Conservation (phyloP, 2,797 vertebrate genomes). For the Poeciliopsis gracilis region DNA sequence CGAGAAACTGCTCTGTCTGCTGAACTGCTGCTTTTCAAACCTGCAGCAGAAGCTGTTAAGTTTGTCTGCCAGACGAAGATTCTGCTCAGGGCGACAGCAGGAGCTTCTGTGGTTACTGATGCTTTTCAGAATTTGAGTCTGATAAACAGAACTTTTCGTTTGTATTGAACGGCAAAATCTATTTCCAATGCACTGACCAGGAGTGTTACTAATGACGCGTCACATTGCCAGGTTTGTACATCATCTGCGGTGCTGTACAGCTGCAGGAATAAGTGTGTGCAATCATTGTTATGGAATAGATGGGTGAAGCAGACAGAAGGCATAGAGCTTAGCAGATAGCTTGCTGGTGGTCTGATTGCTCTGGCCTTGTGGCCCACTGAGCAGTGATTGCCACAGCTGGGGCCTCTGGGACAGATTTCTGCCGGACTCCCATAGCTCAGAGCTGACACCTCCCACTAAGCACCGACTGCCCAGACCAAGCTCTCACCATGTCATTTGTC, state of each 20-base stretch:
- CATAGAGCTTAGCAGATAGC: constrained; percentile 80
- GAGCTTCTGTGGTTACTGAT: not conserved
- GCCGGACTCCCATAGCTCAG: constrained; percentile 73
- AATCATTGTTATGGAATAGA: constrained; percentile 54
- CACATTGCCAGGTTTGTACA: constrained; percentile 46
- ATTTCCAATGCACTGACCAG: constrained; percentile 19
- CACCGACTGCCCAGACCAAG: constrained; percentile 71
- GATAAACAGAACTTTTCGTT: not conserved
- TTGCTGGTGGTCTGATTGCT: constrained; percentile 79
- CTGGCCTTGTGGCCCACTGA: constrained; percentile 75
- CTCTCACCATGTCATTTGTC: constrained; percentile 71
- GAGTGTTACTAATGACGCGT: constrained; percentile 23
- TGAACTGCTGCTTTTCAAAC: not conserved
- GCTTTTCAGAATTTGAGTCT: not conserved
- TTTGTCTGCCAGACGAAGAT: not conserved
- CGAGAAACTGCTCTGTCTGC: no score
- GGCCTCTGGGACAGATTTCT: constrained; percentile 76
- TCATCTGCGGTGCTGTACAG: constrained; percentile 40
- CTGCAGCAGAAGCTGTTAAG: not conserved
- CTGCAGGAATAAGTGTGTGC: constrained; percentile 36
- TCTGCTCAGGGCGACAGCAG: not conserved
- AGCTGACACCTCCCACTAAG: constrained; percentile 74
- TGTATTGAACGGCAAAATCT: constrained; percentile 4
- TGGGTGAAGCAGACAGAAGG: constrained; percentile 57
- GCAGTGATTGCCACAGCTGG: constrained; percentile 81